Evolutionary conservation across 64 coral and sea anemone species (phyloP), one percentile per base, ranked within the genome.

Genomic region (Anthopleura sola): DNA sequence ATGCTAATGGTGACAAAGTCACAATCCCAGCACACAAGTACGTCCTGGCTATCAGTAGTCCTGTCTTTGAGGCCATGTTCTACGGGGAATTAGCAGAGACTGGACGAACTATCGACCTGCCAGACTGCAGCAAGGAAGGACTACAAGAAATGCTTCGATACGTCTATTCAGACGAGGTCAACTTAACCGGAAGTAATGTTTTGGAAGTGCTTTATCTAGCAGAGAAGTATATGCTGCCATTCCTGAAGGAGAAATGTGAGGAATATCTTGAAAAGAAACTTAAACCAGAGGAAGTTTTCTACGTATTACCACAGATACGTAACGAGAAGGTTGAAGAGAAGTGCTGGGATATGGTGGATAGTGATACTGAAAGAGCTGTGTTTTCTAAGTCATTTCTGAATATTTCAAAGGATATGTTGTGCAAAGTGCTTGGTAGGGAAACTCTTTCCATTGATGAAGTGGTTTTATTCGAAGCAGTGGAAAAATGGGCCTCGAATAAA

Each of bases 381-480:
- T 74, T 40, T 51, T 87, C 85, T 31, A 44, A 87, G 23, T 60
- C 64, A 24, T 87, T 87, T 49, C 64, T 78, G 2, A 55, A 39
- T 47, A 56, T 87, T 68, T 26, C 40, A 44, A 44, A 2, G 40
- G 40, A 44, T 6, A 44, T 44, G 40, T 44, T 44, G 40, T 0
- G 40, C 40, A 32, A 75, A 75, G 48, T 87, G 39, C 49, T 87
- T 33, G 37, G 49, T 16, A 87, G 75, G 4, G 40, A 44, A 0
- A 44, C 37, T 0, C 9, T 85, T 1, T 34, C 37, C 31, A 23
- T 85, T 11, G 13, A 36, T 38, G 55, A 85, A 55, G 36, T 85
- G 11, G 83, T 51, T 26, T 55, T 85, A 85, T 85, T 85, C 55
- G 1, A 85, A 54, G 83, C 83, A 37, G 83, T 85, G 3, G 20